These are phyloP conservation scores for Hippocampus guttulatus DNA, from an alignment of 2,113 vertebrate genomes.

Conservation along the genomic window DNA sequence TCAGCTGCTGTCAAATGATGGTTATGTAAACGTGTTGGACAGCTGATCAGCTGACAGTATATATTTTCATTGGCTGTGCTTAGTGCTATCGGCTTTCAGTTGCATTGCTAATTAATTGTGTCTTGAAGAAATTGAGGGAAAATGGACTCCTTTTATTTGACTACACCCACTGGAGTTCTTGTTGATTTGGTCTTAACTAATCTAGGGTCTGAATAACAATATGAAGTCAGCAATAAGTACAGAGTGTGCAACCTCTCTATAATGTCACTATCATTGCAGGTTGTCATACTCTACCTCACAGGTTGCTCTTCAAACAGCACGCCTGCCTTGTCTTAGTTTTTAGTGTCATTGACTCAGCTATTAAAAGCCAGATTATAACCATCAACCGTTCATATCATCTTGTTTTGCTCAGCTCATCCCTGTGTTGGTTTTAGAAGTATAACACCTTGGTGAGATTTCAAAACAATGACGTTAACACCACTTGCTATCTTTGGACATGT, in stretches of 20 bases:
- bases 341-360: not conserved
- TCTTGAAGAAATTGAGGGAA: too few species aligned
- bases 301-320: not conserved
- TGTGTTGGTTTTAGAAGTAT: not conserved
- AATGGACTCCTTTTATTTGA: too few species aligned
- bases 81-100: too few species aligned
- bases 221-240: not conserved
- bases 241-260: not conserved
- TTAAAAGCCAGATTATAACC: not conserved
- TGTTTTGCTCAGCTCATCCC: not conserved
- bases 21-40: too few species aligned
- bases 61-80: too few species aligned
- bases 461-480: conserved; percentile 4
- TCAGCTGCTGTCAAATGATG: too few species aligned
- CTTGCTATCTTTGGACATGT: conserved; percentile 30
- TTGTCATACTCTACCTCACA: not conserved
- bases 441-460: not conserved
- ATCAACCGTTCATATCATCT: not conserved
- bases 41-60: too few species aligned
- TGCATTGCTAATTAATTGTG: too few species aligned
- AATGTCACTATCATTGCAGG: not conserved
- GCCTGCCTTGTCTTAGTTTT: not conserved
- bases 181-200: too few species aligned
- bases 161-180: too few species aligned
- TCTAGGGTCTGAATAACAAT: too few species aligned